Base-by-base conservation (phyloP, 2,797 vertebrate species). In the Aulostomus chinensis region DNA sequence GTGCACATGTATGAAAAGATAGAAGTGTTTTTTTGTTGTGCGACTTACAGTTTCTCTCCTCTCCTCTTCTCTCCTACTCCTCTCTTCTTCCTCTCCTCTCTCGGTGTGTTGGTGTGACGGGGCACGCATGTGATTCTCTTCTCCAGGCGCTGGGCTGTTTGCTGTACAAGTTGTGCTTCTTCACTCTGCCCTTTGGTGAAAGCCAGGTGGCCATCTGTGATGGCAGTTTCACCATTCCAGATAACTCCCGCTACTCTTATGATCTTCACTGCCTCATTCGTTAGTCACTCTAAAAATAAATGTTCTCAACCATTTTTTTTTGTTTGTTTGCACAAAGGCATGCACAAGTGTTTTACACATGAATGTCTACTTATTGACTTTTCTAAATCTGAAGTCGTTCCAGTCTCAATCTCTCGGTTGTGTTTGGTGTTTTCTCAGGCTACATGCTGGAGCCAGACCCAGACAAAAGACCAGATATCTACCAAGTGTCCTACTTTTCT, bases 171-270 rank as follows among this genome's bases (percentile, higher is more conserved):
- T 86, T 99, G 83, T 98, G 97, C 68, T 99, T 94, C 87, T 99
- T 99, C 87, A 98, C 97, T 32, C 86, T 99, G 83, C 97, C 97
- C 0, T 99, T 99, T 35, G 97, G 97, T 58, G 97, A 99, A 91
- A 99, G 97, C 85, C 97, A 99, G 86, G 97, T 99, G 89, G 97
- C 97, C 46, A 99, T 99, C 84, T 99, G 97, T 56, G 97, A 99
- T 39, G 97, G 97, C 80, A 98, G 86, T 83, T 99, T 99, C 92
- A 99, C 97, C 84, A 98, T 99, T 79, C 97, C 97, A 2, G 97
- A 99, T 82, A 98, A 95, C 63, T 98, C 97, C 0, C 92, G 97
- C 64, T 97, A 99, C 88, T 96, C 97, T 30, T 95, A 95, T 41
- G 95, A 98, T 71, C 96, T 99, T 88, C 96, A 99, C 91, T 99